phyloP scores from a whole-genome alignment of 2,113 vertebrate species.

The Gnathonemus echidnorhynchus region DNA sequence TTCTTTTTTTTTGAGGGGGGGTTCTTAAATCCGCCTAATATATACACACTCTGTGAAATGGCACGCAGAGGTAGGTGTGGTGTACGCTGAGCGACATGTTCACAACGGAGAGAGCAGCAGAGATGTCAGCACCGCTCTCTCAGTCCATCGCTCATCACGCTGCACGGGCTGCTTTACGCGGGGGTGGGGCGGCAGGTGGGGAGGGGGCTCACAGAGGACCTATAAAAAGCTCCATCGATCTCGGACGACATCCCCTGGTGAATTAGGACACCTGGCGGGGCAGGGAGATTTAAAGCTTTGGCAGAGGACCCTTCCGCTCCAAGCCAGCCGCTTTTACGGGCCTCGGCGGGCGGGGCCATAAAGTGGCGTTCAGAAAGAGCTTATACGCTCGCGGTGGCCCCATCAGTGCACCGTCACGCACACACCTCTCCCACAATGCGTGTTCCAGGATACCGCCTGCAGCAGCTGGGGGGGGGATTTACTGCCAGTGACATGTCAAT shows the following conservation, averaged over 20 bases:
- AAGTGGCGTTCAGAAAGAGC: neutral
- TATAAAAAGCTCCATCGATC: neutral
- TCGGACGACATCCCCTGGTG: neutral
- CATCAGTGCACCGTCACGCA: neutral
- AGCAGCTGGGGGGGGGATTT: neutral
- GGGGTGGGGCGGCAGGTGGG: neutral
- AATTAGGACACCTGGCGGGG: constrained; percentile 5
- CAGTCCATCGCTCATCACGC: neutral
- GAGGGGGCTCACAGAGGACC: neutral
- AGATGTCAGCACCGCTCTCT: neutral
- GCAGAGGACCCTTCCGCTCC: neutral
- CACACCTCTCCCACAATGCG: neutral
- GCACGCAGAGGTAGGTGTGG: neutral
- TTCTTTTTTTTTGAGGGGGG: neutral
- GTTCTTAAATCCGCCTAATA: neutral
- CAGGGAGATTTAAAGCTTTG: neutral
- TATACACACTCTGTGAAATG: neutral
- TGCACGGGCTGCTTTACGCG: neutral
- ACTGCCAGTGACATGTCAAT: neutral
- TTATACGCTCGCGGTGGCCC: neutral
- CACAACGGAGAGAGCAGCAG: neutral
- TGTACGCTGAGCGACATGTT: neutral
- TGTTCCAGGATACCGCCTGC: neutral
- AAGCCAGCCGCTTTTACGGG: neutral
- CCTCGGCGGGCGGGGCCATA: neutral